Evolutionary conservation across 1,140 invertebrate genomes (phyloP), one percentile per base, ranked within the genome.

Genomic region (Drosophila lini): DNA sequence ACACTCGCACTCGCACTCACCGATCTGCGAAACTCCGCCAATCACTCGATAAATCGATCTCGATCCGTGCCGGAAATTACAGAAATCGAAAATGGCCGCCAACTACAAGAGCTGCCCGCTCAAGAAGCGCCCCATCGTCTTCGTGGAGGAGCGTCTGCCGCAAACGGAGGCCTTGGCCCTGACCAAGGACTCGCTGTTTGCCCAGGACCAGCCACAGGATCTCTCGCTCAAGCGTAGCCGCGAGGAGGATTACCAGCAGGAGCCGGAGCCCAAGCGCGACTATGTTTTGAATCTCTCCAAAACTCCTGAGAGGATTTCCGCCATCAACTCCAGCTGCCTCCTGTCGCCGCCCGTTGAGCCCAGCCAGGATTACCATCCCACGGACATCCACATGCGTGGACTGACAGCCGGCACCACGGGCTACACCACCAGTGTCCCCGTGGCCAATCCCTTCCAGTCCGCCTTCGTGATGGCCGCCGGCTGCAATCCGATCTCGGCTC

Each of bases 81-180:
- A 19, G n/a, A 32, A 45, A 68, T 32, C 41, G 13, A 74, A 53
- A 63, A 91, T 91, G 90, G 78, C 81, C 41, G 57, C 78, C 78
- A 97, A 96, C 92, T 97, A 97, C 93, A 97, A 96, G 86, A 95
- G 96, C 93, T 97, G 97, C 91, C 97, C 97, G 91, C 94, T 98
- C 32, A 98, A 98, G 93, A 98, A 98, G 93, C 94, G 97, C 91
- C 97, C 97, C 62, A 95, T 97, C 70, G 93, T 94, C 15, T 93
- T 96, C 22, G 81, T 86, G 40, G 73, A 93, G 94, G 82, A 94
- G 48, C 73, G 69, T 5, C 74, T 77, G 44, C 70, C 71, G 60
- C 89, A 91, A 80, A 84, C 79, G 31, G 89, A 85, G 74, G 84
- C 89, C 71, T 91, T 90, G 82, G 82, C 88, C 11, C 19, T 90